These are phyloP conservation scores for Agriopis aurantiaria DNA, from an alignment of 2,888 invertebrate genomes.

Conservation along the genomic window DNA sequence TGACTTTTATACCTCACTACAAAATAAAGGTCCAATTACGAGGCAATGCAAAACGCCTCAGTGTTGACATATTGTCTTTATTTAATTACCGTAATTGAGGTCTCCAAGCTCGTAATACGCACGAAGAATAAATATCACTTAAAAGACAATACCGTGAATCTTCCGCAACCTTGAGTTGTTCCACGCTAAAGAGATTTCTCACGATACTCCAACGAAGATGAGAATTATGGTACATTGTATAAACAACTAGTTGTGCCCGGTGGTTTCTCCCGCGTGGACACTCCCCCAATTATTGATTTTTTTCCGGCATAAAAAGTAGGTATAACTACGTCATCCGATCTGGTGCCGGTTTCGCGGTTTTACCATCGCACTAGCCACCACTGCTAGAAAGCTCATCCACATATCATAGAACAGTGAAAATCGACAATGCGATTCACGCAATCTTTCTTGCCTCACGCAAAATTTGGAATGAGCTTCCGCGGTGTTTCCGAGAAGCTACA, in stretches of 20 bases:
- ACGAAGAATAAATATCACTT: constrained; percentile 46
- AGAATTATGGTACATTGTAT: constrained; percentile 7
- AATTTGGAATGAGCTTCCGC: too few relatives aligned
- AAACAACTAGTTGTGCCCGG: background rate
- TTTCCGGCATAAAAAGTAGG: too few relatives aligned
- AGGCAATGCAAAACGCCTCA: constrained; percentile 34
- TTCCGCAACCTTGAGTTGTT: constrained; percentile 56
- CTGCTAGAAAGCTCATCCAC: too few relatives aligned
- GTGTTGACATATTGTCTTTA: constrained; percentile 44
- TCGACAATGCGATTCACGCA: too few relatives aligned
- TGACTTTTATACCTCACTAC: constrained; percentile 32
- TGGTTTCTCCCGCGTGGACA: too few relatives aligned
- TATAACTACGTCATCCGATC: too few relatives aligned
- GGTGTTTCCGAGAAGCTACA: too few relatives aligned
- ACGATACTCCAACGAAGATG: constrained; percentile 50
- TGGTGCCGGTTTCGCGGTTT: too few relatives aligned
- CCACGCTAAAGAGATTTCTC: constrained; percentile 55
- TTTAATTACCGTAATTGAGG: constrained; percentile 45
- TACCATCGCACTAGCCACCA: too few relatives aligned
- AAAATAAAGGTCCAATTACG: constrained; percentile 34
- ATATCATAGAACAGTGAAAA: too few relatives aligned
- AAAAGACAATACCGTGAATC: constrained; percentile 53
- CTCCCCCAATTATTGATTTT: too few relatives aligned
- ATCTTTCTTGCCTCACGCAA: too few relatives aligned
- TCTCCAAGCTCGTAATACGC: constrained; percentile 45